Base-by-base conservation (phyloP, 2,113 vertebrate species). In the Todiramphus saurophagus region DNA sequence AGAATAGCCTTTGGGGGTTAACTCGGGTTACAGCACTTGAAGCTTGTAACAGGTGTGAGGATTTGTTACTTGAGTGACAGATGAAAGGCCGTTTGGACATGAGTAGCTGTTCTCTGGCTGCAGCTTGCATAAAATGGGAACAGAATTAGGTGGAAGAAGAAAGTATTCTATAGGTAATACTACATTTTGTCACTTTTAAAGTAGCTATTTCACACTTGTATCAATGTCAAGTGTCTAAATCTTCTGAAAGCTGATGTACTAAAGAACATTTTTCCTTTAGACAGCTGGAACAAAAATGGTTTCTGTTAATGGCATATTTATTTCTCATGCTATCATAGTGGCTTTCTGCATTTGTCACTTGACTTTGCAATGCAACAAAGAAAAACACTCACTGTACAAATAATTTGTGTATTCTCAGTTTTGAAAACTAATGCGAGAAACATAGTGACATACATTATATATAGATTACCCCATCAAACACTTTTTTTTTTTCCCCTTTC, bases 201-300 rank as follows among this genome's bases (percentile, higher is more conserved):
- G 93, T 53, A 93, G 89, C 82, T 89, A 93, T 95, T 92, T 88
- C n/a, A 75, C 31, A 78, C 74, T 92, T 69, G 37, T 86, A 86
- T 88, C 80, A 73, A 87, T 89, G 86, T 92, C 95, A 97, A 88
- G 73, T 62, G 48, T 75, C 74, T 95, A 89, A 75, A 87, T 63
- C 81, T 83, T 81, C 89, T 62, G 53, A 86, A 94, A 96, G 73
- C 86, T 73, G 78, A 92, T 79, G 81, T 50, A 37, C 59, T 92
- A 63, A 21, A 73, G 51, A 94, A 83, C 56, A 55, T 87, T 89
- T 79, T 89, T 46, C 31, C 67, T 74, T 91, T 76, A 92, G 81
- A 87, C 83, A 95, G 84, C 86, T 94, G 81, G 80, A 91, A 92
- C 68, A 85, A 89, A 87, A 91, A 66, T 8, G 10, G 50, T 93